Evolutionary conservation across 1,140 invertebrate genomes (phyloP).

Genomic region (Pachyrhynchus sulphureomaculatus): DNA sequence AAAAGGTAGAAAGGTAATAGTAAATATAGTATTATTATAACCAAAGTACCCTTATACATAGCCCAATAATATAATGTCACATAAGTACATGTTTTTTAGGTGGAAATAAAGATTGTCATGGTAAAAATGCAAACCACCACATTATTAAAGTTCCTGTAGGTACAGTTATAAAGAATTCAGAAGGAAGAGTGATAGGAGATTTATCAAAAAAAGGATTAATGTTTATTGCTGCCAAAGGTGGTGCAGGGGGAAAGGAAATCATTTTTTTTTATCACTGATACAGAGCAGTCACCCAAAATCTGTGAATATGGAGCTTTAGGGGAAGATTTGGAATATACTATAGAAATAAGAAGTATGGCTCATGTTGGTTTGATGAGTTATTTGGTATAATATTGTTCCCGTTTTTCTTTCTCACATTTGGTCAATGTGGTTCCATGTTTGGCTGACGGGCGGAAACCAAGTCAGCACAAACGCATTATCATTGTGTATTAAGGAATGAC

Average conservation of each 20-base stretch:
- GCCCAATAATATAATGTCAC: no score
- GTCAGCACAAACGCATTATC: no score
- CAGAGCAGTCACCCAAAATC: conserved; percentile 78
- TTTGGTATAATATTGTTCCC: no score
- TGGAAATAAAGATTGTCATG: conserved; percentile 71
- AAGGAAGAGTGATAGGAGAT: conserved; percentile 69
- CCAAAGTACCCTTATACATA: no score
- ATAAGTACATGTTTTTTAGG: no score
- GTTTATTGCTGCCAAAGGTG: conserved; percentile 92
- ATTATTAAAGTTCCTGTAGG: conserved; percentile 84
- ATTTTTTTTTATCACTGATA: conserved; percentile 83
- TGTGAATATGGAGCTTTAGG: conserved; percentile 87
- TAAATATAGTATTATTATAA: no score
- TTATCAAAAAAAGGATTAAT: conserved; percentile 70
- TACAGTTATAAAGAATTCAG: conserved; percentile 72
- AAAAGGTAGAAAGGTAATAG: no score
- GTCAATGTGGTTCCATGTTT: no score
- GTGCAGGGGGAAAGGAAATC: conserved; percentile 94
- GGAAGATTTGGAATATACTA: conserved; percentile 68
- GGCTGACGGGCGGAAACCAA: no score
- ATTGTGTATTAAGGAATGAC: no score
- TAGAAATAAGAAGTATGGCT: conserved; percentile 92
- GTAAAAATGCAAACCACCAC: conserved; percentile 77
- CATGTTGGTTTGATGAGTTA: conserved; percentile 83
- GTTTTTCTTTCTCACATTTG: no score